These are phyloP conservation scores for Paedocypris sp. DNA, from an alignment of 2,113 vertebrate genomes.

Conservation along the genomic window DNA sequence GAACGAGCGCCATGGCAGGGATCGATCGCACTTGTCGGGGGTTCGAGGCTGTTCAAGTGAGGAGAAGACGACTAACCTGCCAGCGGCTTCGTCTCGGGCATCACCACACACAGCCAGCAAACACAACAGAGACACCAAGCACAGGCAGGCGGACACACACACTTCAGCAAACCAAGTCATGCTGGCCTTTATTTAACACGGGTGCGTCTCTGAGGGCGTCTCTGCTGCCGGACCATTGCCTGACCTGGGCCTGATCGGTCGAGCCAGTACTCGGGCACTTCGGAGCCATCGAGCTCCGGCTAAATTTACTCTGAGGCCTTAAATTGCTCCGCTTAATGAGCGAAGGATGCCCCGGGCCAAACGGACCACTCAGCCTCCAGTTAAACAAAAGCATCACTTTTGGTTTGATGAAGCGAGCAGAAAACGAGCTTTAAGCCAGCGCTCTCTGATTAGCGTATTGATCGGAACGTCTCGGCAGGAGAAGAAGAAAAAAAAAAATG, in stretches of 20 bases:
- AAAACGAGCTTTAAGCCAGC: slow-evolving; percentile 6
- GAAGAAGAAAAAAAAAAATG: slow-evolving; percentile 2
- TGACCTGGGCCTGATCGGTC: no score
- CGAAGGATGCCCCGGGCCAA: neutral
- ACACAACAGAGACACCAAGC: slow-evolving; percentile 31
- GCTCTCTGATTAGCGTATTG: slow-evolving; percentile 10
- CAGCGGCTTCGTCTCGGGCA: neutral
- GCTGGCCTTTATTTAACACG: slow-evolving; percentile 48
- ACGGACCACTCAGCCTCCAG: neutral
- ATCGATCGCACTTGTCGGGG: neutral
- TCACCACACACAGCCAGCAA: slow-evolving; percentile 21
- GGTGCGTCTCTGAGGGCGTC: neutral
- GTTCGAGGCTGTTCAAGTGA: slow-evolving; percentile 1
- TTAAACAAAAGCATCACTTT: neutral
- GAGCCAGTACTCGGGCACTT: no score
- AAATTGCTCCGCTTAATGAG: no score
- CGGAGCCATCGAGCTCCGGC: no score
- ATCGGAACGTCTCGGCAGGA: slow-evolving; percentile 1
- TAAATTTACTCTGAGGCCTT: no score
- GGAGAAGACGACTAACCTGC: slow-evolving; percentile 13
- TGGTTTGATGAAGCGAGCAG: neutral
- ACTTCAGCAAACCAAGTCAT: slow-evolving; percentile 33
- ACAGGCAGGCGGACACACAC: slow-evolving; percentile 26
- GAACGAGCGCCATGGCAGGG: neutral
- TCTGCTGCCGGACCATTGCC: no score